Conservation (phyloP, 2,797 vertebrate genomes). For the Masticophis lateralis region DNA sequence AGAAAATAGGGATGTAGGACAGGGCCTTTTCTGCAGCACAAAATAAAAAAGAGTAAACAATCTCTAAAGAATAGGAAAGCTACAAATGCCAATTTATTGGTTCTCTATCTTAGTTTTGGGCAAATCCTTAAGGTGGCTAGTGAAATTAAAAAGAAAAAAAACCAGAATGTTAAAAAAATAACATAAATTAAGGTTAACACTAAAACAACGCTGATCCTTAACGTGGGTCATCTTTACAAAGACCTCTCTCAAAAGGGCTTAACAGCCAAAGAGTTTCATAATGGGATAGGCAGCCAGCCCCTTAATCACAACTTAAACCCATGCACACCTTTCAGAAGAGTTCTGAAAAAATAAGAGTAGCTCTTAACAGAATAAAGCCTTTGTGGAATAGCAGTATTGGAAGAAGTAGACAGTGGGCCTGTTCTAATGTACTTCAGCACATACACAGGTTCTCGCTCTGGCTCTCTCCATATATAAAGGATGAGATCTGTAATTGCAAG, state of each 20-base stretch:
- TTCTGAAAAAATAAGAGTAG: not conserved
- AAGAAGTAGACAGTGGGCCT: not conserved
- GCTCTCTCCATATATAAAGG: not conserved
- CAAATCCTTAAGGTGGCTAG: not conserved
- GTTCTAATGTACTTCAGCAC: not conserved
- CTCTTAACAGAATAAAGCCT: not conserved
- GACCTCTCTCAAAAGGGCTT: not conserved
- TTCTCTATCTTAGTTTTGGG: not conserved
- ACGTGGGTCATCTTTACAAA: not conserved
- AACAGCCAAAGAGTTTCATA: not conserved
- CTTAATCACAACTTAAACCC: not conserved
- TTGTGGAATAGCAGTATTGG: not conserved
- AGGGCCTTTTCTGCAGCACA: not conserved
- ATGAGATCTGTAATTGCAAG: not conserved
- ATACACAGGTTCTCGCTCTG: not conserved
- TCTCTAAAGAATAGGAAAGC: not conserved
- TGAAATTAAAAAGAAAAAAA: not conserved
- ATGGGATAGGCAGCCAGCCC: not conserved
- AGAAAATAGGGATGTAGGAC: not conserved
- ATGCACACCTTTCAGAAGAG: not conserved
- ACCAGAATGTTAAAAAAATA: not conserved
- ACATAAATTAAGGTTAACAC: not conserved
- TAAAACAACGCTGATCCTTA: not conserved
- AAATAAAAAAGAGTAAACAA: not conserved
- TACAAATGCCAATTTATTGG: not conserved